Base-by-base conservation (phyloP, 2,797 vertebrate species). In the Alca torda region DNA sequence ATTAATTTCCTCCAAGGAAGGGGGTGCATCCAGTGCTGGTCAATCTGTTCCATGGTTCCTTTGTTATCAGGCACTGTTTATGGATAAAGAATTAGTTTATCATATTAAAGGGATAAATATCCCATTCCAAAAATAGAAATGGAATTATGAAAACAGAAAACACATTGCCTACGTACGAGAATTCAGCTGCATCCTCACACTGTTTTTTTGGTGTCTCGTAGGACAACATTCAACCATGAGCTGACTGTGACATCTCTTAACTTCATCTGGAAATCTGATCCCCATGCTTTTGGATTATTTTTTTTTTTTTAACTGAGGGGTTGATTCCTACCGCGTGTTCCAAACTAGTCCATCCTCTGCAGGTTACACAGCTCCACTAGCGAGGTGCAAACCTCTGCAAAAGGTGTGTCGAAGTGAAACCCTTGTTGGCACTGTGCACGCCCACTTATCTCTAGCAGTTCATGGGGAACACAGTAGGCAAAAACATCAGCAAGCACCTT, bases 101-200 rank as follows among this genome's bases (percentile, higher is more conserved):
- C 19, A 7, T 41, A 90, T 70, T 68, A 82, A 77, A 85, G 23
- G 56, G 64, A 80, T 85, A 82, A 92, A 59, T 83, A 87, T 51
- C 84, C 16, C 6, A 54, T 87, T 92, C 63, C 53, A 77, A 74
- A 89, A 87, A 76, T 70, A 50, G 43, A 94, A 95, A 84, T 46
- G 11, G 43, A 93, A 82, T 76, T 73, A 87, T 6, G n/a, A 77
- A 65, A 91, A 56, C 35, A 93, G 63, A 89, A 87, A 76, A 45
- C 59, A 68, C 50, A 79, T 21, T 69, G 57, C 61, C 23, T 23
- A 13, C 11, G 16, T 46, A 67, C 0, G 2, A 72, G 50, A 84
- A 78, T 17, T 86, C 59, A 39, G 64, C 43, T 76, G 61, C 46
- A 84, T 59, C 39, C 46, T 80, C 24, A 21, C 0, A 1, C 31